A percentile compares a stretch with the other conserved stretches of the same genome.
phyloP scores from a whole-genome alignment of 2,888 invertebrate genomes.

The Sarcophaga carnaria region DNA sequence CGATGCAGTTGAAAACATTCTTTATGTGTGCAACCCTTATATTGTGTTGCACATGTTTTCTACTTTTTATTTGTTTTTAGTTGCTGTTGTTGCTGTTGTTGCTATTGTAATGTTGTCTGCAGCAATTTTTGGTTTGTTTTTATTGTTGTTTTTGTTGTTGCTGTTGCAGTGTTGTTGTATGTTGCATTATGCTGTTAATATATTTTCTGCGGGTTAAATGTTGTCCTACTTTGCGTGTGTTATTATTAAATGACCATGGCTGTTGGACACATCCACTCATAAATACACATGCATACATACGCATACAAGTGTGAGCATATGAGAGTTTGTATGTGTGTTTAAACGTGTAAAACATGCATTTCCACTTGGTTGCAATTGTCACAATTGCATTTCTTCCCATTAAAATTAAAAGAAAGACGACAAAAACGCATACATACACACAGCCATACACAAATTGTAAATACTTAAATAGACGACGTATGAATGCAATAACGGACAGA shows the following conservation, averaged over 20 bases:
- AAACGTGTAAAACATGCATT: slow-evolving; percentile 70
- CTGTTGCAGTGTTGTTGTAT: slow-evolving; percentile 20
- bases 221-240: slow-evolving; percentile 69
- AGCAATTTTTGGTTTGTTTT: slow-evolving; percentile 28
- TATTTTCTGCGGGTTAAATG: slow-evolving; percentile 69
- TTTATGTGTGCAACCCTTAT: slow-evolving; percentile 39
- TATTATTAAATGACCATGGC: slow-evolving; percentile 66
- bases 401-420: slow-evolving; percentile 28
- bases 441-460: not conserved
- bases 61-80: slow-evolving; percentile 10
- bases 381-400: slow-evolving; percentile 75
- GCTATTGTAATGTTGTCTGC: slow-evolving; percentile 60
- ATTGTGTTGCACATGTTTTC: slow-evolving; percentile 50
- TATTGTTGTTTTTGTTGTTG: slow-evolving; percentile 16
- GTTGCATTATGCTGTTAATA: slow-evolving; percentile 49
- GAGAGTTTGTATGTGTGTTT: slow-evolving; percentile 12
- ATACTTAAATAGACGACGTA: not conserved
- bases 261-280: slow-evolving; percentile 7
- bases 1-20: slow-evolving; percentile 9
- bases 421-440: not conserved
- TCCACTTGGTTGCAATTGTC: slow-evolving; percentile 77
- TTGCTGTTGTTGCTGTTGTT: slow-evolving; percentile 27
- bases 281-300: not conserved
- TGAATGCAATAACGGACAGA: not conserved
- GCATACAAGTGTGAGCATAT: not conserved